phyloP scores from a whole-genome alignment of 1,140 invertebrate species.

The Pristionchus pacificus region DNA sequence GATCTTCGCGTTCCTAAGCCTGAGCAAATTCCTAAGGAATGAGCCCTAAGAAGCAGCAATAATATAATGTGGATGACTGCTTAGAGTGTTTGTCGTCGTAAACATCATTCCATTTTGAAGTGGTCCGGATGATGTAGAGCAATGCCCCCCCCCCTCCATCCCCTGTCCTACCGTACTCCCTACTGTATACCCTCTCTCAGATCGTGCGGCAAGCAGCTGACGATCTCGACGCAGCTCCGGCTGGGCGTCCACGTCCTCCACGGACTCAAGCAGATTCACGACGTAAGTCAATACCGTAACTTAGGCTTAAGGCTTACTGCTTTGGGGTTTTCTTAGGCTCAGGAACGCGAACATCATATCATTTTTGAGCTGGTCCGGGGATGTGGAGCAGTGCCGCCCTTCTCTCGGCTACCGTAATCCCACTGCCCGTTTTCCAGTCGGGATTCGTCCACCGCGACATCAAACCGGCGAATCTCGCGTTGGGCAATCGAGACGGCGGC shows the following conservation, averaged over 20 bases:
- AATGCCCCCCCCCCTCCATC: background rate
- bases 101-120: no score
- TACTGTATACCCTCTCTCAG: background rate
- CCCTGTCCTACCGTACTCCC: no score
- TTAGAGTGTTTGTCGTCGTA: no score
- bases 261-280: constrained; percentile 7
- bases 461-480: constrained; percentile 30
- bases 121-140: background rate
- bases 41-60: no score
- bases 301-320: background rate
- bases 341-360: background rate
- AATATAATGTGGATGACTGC: no score
- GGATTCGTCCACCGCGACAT: constrained; percentile 32
- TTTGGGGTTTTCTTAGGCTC: background rate
- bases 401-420: constrained; percentile 6
- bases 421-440: constrained; percentile 7
- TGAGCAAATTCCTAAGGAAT: no score
- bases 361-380: background rate
- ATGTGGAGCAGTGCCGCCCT: constrained; percentile 2
- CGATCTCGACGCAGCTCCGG: constrained; percentile 5
- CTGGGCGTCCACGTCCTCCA: constrained; percentile 7
- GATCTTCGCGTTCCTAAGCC: no score
- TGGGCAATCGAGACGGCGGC: constrained; percentile 15
- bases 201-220: constrained; percentile 1
- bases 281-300: no score